These are phyloP conservation scores for Acomys russatus DNA, from an alignment of 2,797 vertebrate genomes.

Conservation along the genomic window DNA sequence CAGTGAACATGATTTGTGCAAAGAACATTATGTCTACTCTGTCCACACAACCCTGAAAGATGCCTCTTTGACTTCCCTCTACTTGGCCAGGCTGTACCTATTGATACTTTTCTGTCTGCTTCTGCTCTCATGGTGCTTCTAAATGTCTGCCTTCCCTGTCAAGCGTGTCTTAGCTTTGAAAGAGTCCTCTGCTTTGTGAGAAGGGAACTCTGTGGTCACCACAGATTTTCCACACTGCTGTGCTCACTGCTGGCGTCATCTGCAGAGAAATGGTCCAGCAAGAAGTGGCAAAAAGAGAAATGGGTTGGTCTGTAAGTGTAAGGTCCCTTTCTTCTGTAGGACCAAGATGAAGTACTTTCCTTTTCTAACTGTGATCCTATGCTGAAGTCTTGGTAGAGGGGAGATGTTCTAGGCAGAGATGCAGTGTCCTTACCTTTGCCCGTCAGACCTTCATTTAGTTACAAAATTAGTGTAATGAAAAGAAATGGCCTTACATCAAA, in stretches of 20 bases:
- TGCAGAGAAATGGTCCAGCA: constrained; percentile 79
- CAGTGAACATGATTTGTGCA: background rate
- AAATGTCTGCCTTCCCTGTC: background rate
- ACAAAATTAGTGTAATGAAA: background rate
- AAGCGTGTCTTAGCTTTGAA: background rate
- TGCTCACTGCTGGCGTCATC: constrained; percentile 62
- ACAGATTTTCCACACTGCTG: constrained; percentile 67
- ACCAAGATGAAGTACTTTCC: background rate
- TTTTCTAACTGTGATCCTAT: background rate
- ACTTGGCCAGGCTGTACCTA: background rate
- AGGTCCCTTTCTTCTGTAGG: background rate
- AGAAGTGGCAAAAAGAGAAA: constrained; percentile 67
- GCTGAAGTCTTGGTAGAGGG: background rate
- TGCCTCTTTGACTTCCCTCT: background rate
- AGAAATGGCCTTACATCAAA: background rate
- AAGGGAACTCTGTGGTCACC: constrained; percentile 68
- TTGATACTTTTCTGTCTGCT: background rate
- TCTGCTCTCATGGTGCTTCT: background rate
- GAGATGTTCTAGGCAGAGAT: background rate
- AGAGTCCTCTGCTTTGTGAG: constrained; percentile 21
- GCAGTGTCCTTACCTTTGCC: background rate
- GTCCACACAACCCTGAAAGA: background rate
- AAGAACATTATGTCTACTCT: background rate
- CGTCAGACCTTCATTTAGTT: background rate
- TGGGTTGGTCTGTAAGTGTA: background rate